Evolutionary conservation across 2,797 vertebrate genomes (phyloP).

Genomic region (Falco rusticolus): DNA sequence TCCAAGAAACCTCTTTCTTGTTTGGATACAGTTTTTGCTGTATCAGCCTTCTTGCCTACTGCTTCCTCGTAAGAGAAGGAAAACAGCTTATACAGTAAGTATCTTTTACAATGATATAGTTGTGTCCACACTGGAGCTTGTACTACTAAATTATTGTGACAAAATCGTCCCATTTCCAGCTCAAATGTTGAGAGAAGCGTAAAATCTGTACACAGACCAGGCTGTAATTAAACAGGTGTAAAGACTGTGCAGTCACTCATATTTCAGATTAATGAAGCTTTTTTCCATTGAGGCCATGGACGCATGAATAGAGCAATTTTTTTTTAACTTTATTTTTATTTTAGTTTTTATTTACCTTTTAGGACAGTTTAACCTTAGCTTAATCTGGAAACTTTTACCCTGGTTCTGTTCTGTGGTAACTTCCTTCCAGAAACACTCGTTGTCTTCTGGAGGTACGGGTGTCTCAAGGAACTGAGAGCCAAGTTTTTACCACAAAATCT

Average conservation of each 20-base stretch:
- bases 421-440: not conserved
- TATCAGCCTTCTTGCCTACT: not conserved
- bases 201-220: not conserved
- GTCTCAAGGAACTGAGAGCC: not conserved
- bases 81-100: not conserved
- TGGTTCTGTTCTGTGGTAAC: not conserved
- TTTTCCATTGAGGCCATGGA: not conserved
- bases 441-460: not conserved
- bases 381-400: not conserved
- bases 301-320: not conserved
- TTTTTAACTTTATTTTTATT: too few relatives aligned
- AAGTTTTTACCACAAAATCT: not conserved
- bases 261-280: not conserved
- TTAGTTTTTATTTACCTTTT: not conserved
- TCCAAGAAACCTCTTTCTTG: not conserved
- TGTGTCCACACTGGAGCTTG: not conserved
- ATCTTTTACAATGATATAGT: rapidly evolving
- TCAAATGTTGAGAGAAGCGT: not conserved
- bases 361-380: not conserved
- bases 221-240: not conserved
- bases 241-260: not conserved
- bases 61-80: not conserved
- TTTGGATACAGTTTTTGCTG: not conserved
- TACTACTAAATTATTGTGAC: not conserved
- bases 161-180: not conserved